Evolutionary conservation across 2,113 vertebrate genomes (phyloP).

Genomic region (Arenaria interpres): DNA sequence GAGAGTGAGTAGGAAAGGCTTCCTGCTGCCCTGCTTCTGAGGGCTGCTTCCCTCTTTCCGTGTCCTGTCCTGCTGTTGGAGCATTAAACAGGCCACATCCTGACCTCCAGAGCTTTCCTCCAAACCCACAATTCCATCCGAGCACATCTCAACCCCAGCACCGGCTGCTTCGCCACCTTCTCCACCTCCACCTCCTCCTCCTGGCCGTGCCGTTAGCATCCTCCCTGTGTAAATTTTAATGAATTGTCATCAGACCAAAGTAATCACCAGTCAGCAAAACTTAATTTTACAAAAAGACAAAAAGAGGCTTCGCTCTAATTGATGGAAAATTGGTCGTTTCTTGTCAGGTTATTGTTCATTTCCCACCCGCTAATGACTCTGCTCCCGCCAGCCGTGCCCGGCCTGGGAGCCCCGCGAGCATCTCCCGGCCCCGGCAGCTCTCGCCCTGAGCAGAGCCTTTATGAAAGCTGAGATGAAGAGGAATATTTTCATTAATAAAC

Average conservation of each 20-base stretch:
- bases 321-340: slow-evolving; percentile 66
- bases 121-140: fast-evolving
- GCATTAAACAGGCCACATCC: background rate
- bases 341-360: slow-evolving; percentile 69
- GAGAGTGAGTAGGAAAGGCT: background rate
- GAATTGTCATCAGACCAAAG: slow-evolving; percentile 45
- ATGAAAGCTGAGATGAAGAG: background rate
- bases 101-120: background rate
- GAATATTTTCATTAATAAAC: background rate
- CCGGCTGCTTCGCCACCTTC: fast-evolving
- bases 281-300: slow-evolving; percentile 53
- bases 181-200: background rate
- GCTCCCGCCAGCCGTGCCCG: slow-evolving; percentile 39
- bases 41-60: background rate
- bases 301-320: slow-evolving; percentile 59
- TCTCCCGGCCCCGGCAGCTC: background rate
- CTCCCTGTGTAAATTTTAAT: slow-evolving; percentile 20
- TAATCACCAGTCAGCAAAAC: slow-evolving; percentile 52
- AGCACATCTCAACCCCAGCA: background rate
- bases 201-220: background rate
- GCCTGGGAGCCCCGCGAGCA: background rate
- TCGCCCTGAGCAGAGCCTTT: background rate
- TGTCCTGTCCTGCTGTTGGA: background rate
- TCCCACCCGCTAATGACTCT: slow-evolving; percentile 50
- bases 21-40: background rate